Evolutionary conservation across 2,113 vertebrate genomes (phyloP), one percentile per base, ranked within the genome.

Genomic region (Ranitomeya variabilis): DNA sequence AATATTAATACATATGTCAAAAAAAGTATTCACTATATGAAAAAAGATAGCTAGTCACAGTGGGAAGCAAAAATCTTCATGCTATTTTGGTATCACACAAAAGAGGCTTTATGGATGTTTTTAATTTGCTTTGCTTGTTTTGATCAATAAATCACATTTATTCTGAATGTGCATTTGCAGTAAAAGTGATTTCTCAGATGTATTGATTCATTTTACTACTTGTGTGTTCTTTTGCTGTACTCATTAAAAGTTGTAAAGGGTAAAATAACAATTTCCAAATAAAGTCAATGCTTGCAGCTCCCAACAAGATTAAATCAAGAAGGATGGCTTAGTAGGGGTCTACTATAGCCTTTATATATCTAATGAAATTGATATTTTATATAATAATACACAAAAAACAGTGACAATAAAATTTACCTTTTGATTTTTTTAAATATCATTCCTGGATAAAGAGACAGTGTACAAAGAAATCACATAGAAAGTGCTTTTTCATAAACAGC

Each of bases 101-200:
- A 84, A 71, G 82, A 66, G n/a, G 69, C 45, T 83, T 69, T 84
- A 84, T 69, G 14, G 82, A n/a, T 69, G 67, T 84, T 84, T 69
- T 84, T 84, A 84, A 84, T 84, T 84, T 84, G 37, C 45, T 52
- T 52, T 83, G 64, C 18, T 67, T 83, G 64, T 69, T 71, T 69
- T 84, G 64, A 84, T 84, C 82, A 69, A 84, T 84, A 69, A 84
- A 84, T 84, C 62, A 69, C 82, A 84, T 84, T 84, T 84, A 84
- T 84, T 84, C 66, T 71, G 45, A 84, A 71, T 69, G 82, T 69
- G 45, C 64, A 55, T 84, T 84, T 69, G 82, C 82, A 84, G 64
- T 84, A 69, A 84, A 83, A 69, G 54, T 9, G 37, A 69, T 84
- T 84, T 84, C 37, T 84, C 45, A 71, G 45, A 66, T 84, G 64